Percentiles rank a stretch among this genome's conserved stretches.
These are phyloP conservation scores for Acrobasis consociella DNA, from an alignment of 2,888 invertebrate species.

Conservation along the genomic window DNA sequence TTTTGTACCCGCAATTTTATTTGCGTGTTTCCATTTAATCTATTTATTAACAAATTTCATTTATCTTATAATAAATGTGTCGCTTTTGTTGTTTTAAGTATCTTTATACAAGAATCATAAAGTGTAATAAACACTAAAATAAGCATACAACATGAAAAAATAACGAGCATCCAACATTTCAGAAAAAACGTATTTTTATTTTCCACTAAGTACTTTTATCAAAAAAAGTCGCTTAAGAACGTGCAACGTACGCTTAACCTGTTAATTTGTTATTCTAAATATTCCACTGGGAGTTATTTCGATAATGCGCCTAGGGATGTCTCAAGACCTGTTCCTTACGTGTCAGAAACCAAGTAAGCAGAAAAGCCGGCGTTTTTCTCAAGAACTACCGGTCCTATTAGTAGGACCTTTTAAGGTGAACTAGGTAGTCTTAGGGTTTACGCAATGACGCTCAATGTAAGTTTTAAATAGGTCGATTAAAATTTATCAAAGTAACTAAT, in stretches of 20 bases:
- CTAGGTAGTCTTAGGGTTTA: slow-evolving; percentile 14
- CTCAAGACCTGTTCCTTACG: slow-evolving; percentile 12
- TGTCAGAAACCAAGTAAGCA: slow-evolving; percentile 6
- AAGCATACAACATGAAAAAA: too few species aligned
- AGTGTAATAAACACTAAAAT: too few species aligned
- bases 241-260: not conserved
- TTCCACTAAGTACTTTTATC: too few species aligned
- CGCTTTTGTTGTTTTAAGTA: too few species aligned
- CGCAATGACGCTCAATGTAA: slow-evolving; percentile 16
- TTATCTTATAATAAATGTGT: too few species aligned
- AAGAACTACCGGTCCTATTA: slow-evolving; percentile 14
- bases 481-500: too few species aligned
- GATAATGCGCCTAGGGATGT: slow-evolving; percentile 9
- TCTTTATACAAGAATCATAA: too few species aligned
- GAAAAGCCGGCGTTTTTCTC: slow-evolving; percentile 15
- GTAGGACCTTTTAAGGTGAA: slow-evolving; percentile 20
- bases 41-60: too few species aligned
- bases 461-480: not conserved
- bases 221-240: not conserved
- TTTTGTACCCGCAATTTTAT: too few species aligned
- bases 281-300: slow-evolving; percentile 5
- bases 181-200: too few species aligned
- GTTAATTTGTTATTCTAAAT: slow-evolving; percentile 1
- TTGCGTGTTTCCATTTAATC: too few species aligned
- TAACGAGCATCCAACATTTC: too few species aligned